Conservation (phyloP, 2,113 vertebrate genomes). For the Neomonachus schauinslandi region DNA sequence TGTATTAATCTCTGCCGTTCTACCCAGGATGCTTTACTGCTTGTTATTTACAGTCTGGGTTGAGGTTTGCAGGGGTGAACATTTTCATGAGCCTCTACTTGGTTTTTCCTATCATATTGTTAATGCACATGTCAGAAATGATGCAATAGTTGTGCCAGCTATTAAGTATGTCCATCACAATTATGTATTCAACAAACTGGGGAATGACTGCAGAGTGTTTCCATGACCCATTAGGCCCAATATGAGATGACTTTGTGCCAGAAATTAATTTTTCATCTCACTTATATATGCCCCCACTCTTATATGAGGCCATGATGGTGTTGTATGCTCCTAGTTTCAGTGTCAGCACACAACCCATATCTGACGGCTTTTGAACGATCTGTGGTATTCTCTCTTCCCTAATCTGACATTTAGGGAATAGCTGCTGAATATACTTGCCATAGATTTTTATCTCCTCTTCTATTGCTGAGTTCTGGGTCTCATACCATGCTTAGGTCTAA, state of each 20-base stretch:
- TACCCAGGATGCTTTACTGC: neutral
- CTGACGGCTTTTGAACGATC: neutral
- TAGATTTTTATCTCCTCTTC: neutral
- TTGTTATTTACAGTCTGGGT: neutral
- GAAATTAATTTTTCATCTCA: neutral
- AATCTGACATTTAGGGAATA: neutral
- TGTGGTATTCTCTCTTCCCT: neutral
- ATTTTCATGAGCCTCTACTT: neutral
- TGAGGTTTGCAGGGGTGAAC: neutral
- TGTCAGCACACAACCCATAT: neutral
- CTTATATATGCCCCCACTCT: neutral
- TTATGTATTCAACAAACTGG: neutral
- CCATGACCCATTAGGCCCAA: neutral
- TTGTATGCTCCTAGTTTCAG: neutral
- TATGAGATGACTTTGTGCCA: neutral
- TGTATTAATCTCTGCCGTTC: neutral
- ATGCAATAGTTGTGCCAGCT: neutral
- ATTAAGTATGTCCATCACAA: neutral
- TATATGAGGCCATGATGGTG: neutral
- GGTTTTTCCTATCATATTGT: neutral
- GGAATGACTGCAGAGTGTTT: neutral
- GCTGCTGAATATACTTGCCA: neutral
- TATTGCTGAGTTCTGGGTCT: neutral
- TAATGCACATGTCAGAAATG: neutral
- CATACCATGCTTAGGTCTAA: neutral